phyloP scores from a whole-genome alignment of 2,888 invertebrate genomes.

The Barypeithes pellucidus region DNA sequence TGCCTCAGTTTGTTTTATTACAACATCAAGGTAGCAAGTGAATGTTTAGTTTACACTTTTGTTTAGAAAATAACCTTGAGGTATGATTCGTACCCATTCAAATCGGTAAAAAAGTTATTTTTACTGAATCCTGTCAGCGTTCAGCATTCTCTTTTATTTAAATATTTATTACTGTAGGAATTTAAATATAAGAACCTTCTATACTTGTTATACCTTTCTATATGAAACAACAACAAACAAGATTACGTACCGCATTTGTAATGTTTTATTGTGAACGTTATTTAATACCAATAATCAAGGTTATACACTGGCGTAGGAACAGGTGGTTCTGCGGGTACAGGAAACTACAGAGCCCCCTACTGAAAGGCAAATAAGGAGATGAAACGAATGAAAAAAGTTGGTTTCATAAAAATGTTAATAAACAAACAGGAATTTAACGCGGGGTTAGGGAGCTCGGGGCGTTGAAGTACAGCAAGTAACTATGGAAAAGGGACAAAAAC shows the following conservation, averaged over 20 bases:
- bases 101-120: slow-evolving; percentile 60
- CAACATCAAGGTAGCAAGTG: slow-evolving; percentile 63
- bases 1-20: slow-evolving; percentile 57
- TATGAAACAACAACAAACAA: slow-evolving; percentile 60
- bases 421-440: too few species aligned
- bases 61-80: slow-evolving; percentile 64
- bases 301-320: slow-evolving; percentile 57
- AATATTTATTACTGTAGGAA: slow-evolving; percentile 60
- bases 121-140: slow-evolving; percentile 59
- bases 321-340: slow-evolving; percentile 37
- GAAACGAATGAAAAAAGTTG: background rate
- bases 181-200: slow-evolving; percentile 61
- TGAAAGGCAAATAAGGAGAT: background rate
- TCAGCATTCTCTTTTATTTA: slow-evolving; percentile 61
- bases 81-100: slow-evolving; percentile 60
- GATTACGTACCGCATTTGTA: slow-evolving; percentile 61
- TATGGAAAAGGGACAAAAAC: too few species aligned
- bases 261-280: slow-evolving; percentile 63
- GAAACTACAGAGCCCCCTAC: background rate
- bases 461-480: too few species aligned
- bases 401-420: too few species aligned
- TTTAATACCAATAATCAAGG: slow-evolving; percentile 63
- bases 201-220: slow-evolving; percentile 59
- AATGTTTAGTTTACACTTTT: slow-evolving; percentile 63
- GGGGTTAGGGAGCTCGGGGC: too few species aligned